Base-by-base conservation (phyloP, 2,113 vertebrate species). In the Ageneiosus marmoratus region DNA sequence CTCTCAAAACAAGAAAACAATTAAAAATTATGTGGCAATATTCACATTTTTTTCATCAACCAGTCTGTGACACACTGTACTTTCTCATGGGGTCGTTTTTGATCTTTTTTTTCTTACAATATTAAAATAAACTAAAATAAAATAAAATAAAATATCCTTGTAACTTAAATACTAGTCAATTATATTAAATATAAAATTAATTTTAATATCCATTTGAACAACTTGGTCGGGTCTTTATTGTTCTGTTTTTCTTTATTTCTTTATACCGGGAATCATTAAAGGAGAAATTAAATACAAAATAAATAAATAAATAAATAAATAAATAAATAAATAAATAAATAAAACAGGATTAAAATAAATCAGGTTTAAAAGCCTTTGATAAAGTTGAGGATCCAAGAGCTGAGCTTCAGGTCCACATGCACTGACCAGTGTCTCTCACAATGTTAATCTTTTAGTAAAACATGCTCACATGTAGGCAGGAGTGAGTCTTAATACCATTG, bases 401-500 rank as follows among this genome's bases (percentile, higher is more conserved):
- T 89, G 83, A 88, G 91, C 91, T 91, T 88, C 88, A 90, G 89
- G 90, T 94, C 93, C 92, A 92, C 95, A 96, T 96, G 95, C 96
- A 95, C 93, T 95, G 94, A 95, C 87, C 93, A 93, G 92, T 93
- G 94, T 92, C 90, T 93, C 70, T 76, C 60, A 94, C 92, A 93
- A 15, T 16, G 27, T 60, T 29, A 91, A 91, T 92, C 91, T 85
- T 92, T 73, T 91, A 92, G 13, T 6, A 94, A 96, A 95, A 95
- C 95, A 95, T 95, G 95, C 96, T 93, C 93, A 95, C 91, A n/a
- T n/a, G n/a, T n/a, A 93, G 91, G 93, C 92, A 93, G 24, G 89
- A 90, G 87, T 89, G 92, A 92, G 94, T 93, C 92, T 93, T 94
- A 94, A 81, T 76, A 32, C 65, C 80, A 73, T 78, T 55, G 65